Evolutionary conservation across 2,888 invertebrate genomes (phyloP).

Genomic region (Atrina japonica): DNA sequence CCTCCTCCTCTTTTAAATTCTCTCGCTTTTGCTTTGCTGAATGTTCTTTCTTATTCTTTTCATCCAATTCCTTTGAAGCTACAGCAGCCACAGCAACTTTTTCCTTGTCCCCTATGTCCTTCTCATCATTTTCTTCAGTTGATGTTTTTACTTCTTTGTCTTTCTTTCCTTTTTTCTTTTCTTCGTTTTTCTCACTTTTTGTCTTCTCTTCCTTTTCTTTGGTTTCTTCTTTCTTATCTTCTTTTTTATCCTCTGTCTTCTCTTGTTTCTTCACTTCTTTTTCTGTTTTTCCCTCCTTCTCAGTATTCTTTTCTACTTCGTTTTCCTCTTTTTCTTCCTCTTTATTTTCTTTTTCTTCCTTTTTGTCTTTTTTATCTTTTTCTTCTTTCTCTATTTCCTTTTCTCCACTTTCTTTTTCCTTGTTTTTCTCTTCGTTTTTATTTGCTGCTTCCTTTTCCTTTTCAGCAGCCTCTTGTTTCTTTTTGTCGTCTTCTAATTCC

Average conservation of each 20-base stretch:
- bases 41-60: conserved; percentile 27
- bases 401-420: conserved; percentile 23
- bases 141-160: conserved; percentile 25
- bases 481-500: conserved; percentile 26
- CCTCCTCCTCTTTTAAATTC: conserved; percentile 13
- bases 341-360: conserved; percentile 21
- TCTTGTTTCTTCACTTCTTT: background rate
- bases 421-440: conserved; percentile 34
- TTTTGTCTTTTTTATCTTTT: conserved; percentile 7
- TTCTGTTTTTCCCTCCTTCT: background rate
- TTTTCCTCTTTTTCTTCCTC: background rate
- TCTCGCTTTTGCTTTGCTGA: conserved; percentile 33
- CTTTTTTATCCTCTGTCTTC: conserved; percentile 15
- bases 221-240: conserved; percentile 25
- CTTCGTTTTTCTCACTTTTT: conserved; percentile 31
- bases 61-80: conserved; percentile 16
- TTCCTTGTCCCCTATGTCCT: conserved; percentile 7
- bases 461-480: conserved; percentile 15
- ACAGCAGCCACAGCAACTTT: conserved; percentile 20
- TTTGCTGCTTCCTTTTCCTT: conserved; percentile 20
- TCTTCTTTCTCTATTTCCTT: conserved; percentile 23
- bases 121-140: conserved; percentile 29
- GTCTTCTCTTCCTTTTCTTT: conserved; percentile 28
- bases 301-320: conserved; percentile 1
- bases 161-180: conserved; percentile 24